A percentile compares a stretch with the other conserved stretches of the same genome.
Conservation (phyloP, 1,140 invertebrate genomes). For the Carcinoscorpius rotundicauda region DNA sequence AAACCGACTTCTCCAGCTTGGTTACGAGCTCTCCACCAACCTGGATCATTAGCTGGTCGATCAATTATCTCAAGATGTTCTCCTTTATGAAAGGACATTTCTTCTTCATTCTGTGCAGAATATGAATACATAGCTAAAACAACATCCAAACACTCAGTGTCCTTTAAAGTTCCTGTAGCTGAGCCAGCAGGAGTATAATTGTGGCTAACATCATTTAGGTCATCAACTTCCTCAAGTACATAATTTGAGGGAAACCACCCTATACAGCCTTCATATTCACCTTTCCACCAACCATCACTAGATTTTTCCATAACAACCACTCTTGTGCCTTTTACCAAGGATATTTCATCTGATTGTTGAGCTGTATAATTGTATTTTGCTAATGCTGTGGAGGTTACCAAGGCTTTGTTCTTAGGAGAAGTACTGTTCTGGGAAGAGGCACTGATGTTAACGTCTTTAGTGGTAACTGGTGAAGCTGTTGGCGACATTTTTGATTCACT, state of each 20-base stretch:
- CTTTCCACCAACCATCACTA: slow-evolving; percentile 99
- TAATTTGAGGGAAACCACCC: slow-evolving; percentile 99
- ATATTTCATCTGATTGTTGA: slow-evolving; percentile 90
- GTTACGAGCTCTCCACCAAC: slow-evolving; percentile 95
- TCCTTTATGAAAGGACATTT: slow-evolving; percentile 92
- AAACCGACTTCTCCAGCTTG: slow-evolving; percentile 76
- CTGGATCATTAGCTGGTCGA: slow-evolving; percentile 87
- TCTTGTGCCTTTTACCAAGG: slow-evolving; percentile 70
- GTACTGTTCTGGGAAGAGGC: slow-evolving; percentile 10
- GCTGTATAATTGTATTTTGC: slow-evolving; percentile 98
- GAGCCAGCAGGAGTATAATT: slow-evolving; percentile 9
- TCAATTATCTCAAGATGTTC: slow-evolving; percentile 89
- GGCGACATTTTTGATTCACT: slow-evolving; percentile 59
- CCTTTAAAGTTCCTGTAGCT: slow-evolving; percentile 15
- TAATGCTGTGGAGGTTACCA: slow-evolving; percentile 45
- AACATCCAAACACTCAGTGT: slow-evolving; percentile 47
- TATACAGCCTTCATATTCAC: slow-evolving; percentile 62
- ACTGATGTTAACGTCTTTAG: slow-evolving; percentile 39
- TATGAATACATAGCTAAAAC: slow-evolving; percentile 90
- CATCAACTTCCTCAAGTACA: slow-evolving; percentile 69
- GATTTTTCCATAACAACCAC: slow-evolving; percentile 91
- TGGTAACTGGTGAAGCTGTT: slow-evolving; percentile 20
- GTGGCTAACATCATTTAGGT: slow-evolving; percentile 44
- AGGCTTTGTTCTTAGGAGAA: slow-evolving; percentile 16
- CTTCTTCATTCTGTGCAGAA: slow-evolving; percentile 88